Conservation (phyloP, 1,140 invertebrate genomes). For the Ptiloglossa arizonensis region DNA sequence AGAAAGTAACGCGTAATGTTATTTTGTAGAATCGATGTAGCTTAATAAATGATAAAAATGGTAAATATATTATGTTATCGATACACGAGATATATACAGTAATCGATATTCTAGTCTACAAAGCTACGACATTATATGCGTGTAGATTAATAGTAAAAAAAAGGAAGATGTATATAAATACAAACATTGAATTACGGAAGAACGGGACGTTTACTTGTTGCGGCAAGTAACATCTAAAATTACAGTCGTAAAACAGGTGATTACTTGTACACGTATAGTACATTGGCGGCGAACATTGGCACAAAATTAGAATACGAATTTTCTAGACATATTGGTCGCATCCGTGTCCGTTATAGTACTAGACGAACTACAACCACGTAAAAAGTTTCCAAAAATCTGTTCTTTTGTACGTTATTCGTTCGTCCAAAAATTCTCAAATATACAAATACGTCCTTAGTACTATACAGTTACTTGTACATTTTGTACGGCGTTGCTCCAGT, state of each 20-base stretch:
- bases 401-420: constrained; percentile 33
- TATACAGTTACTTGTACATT: constrained; percentile 92
- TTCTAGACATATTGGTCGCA: constrained; percentile 34
- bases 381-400: constrained; percentile 41
- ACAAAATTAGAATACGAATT: constrained; percentile 67
- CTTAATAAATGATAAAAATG: constrained; percentile 48
- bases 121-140: constrained; percentile 32
- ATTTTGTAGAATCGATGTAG: constrained; percentile 42
- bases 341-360: constrained; percentile 4
- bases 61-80: constrained; percentile 46
- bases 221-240: constrained; percentile 41
- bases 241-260: constrained; percentile 46
- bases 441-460: constrained; percentile 35
- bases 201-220: constrained; percentile 34
- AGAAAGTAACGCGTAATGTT: constrained; percentile 47
- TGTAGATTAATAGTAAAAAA: constrained; percentile 49
- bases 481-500: constrained; percentile 92
- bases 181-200: constrained; percentile 41
- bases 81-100: constrained; percentile 47
- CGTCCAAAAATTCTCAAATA: constrained; percentile 49
- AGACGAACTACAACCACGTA: constrained; percentile 37
- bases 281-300: constrained; percentile 65
- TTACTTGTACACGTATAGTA: constrained; percentile 44
- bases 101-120: constrained; percentile 43
- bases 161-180: constrained; percentile 35